phyloP scores from a whole-genome alignment of 2,113 vertebrate species.

The Syngnathus scovelli region DNA sequence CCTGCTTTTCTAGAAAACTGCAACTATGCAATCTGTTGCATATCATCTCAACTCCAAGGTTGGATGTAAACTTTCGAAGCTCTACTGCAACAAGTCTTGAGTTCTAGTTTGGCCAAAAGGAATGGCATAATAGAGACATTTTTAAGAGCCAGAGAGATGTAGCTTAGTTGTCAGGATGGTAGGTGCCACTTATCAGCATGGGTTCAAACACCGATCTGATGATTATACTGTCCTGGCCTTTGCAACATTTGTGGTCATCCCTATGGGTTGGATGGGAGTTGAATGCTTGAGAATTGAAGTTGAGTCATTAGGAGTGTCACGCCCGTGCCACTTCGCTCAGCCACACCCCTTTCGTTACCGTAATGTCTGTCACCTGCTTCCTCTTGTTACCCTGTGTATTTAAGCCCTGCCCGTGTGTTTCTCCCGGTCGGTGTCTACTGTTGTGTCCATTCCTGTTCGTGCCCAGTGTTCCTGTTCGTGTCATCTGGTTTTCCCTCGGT shows the following conservation, averaged over 20 bases:
- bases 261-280: slow-evolving; percentile 63
- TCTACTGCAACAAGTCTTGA: slow-evolving; percentile 21
- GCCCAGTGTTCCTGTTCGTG: no score
- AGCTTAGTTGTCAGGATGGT: slow-evolving; percentile 52
- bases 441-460: no score
- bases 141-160: slow-evolving; percentile 38
- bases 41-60: slow-evolving; percentile 28
- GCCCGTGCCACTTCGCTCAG: no score
- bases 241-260: slow-evolving; percentile 49
- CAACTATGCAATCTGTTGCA: slow-evolving; percentile 13
- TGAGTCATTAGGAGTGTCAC: slow-evolving; percentile 51
- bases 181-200: slow-evolving; percentile 61
- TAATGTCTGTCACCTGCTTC: no score
- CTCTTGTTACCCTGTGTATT: no score
- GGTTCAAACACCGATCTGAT: slow-evolving; percentile 55
- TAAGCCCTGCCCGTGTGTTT: no score
- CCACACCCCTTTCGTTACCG: no score
- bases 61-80: slow-evolving; percentile 43
- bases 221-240: slow-evolving; percentile 57
- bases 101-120: slow-evolving; percentile 29
- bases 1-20: slow-evolving; percentile 31
- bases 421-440: no score
- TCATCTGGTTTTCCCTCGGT: no score
- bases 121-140: slow-evolving; percentile 15
- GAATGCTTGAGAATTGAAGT: slow-evolving; percentile 52